Evolutionary conservation across 1,140 invertebrate genomes (phyloP).

Genomic region (Campoletis sonorensis): DNA sequence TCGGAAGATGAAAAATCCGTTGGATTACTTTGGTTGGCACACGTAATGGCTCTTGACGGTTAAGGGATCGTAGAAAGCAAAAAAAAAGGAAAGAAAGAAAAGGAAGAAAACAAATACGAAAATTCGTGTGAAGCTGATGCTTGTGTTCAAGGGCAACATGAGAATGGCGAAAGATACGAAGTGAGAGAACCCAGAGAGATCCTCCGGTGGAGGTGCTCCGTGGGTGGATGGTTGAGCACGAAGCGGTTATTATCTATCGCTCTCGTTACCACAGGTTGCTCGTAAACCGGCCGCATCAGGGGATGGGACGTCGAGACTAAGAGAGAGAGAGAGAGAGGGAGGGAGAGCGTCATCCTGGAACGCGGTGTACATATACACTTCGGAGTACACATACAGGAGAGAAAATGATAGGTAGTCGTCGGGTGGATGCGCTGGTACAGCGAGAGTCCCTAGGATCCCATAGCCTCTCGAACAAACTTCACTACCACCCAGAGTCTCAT

Average conservation of each 20-base stretch:
- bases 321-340: constrained; percentile 53
- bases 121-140: constrained; percentile 36
- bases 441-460: constrained; percentile 58
- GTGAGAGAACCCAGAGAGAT: constrained; percentile 44
- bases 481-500: constrained; percentile 46
- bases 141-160: constrained; percentile 38
- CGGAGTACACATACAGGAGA: constrained; percentile 47
- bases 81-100: not conserved
- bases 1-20: constrained; percentile 35
- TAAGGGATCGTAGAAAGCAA: constrained; percentile 47
- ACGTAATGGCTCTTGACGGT: constrained; percentile 20
- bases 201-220: constrained; percentile 28
- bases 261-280: constrained; percentile 78
- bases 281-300: constrained; percentile 75
- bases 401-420: constrained; percentile 64
- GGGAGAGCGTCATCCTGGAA: constrained; percentile 3
- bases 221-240: constrained; percentile 66
- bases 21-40: constrained; percentile 43
- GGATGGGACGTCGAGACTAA: constrained; percentile 60
- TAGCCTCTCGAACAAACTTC: constrained; percentile 49
- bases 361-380: constrained; percentile 24
- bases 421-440: constrained; percentile 64
- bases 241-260: constrained; percentile 78
- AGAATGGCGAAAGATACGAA: constrained; percentile 55
- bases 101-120: constrained; percentile 6